Evolutionary conservation across 2,888 invertebrate genomes (phyloP).

Genomic region (Xestia c-nigrum): DNA sequence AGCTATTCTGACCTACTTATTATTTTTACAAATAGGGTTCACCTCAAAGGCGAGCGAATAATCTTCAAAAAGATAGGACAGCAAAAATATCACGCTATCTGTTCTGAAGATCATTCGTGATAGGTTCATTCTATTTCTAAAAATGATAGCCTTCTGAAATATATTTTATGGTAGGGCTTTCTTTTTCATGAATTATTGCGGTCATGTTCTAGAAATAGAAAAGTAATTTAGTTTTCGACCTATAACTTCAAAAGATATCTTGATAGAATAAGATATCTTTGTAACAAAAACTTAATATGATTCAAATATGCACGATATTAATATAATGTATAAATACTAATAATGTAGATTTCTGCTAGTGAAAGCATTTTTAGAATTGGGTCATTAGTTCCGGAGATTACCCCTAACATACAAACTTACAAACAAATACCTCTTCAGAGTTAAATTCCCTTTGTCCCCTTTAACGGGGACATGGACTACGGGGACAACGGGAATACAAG

Average conservation of each 20-base stretch:
- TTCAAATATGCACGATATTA: no score
- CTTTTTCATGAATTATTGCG: background rate
- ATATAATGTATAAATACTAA: no score
- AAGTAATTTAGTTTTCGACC: background rate
- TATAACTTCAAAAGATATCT: background rate
- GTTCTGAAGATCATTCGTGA: constrained; percentile 6
- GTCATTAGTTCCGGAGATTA: no score
- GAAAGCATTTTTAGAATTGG: no score
- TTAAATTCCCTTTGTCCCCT: no score
- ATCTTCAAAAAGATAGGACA: background rate
- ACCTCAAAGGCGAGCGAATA: background rate
- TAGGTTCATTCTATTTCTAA: constrained; percentile 23
- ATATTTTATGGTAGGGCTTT: background rate
- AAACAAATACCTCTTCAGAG: no score
- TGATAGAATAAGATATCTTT: background rate
- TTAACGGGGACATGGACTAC: no score
- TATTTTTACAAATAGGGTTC: constrained; percentile 3
- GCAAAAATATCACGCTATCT: background rate
- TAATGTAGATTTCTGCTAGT: no score
- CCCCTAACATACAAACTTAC: no score
- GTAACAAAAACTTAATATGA: no score
- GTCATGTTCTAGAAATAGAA: background rate
- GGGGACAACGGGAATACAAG: no score
- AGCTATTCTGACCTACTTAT: background rate
- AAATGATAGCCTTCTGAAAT: background rate